Evolutionary conservation across 2,888 invertebrate genomes (phyloP), one percentile per base, ranked within the genome.

Genomic region (Agrypnus murinus): DNA sequence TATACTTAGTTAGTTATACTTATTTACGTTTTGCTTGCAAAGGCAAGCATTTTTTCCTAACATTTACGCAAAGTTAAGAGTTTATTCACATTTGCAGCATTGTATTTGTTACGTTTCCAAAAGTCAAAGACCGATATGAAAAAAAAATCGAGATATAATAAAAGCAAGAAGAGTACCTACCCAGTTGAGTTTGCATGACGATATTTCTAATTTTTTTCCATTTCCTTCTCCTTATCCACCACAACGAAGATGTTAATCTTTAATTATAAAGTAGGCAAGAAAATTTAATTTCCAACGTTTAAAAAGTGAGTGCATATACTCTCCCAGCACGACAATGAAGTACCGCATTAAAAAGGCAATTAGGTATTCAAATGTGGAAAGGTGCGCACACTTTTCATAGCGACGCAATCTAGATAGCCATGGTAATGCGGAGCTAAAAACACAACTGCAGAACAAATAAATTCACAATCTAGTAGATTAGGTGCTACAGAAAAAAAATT

Each of bases 311-410:
- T 71, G 64, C 53, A 72, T 68, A 65, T 46, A 67, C 67, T 71
- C 67, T 71, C 62, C 55, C 59, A 46, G 57, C 62, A 71, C 66
- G 70, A 71, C 70, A 71, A 71, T 71, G 70, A 71, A 71, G 66
- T 67, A 63, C 66, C 64, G 66, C 63, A 71, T 71, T 71, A 71
- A 71, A 67, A 64, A 71, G 62, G 71, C 71, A 71, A 71, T 74
- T 74, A 74, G 72, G 70, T 74, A 74, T 74, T 74, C 74, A 74
- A 74, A 74, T 73, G 73, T 70, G 73, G 64, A 65, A 72, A 71
- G 69, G 73, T 73, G 73, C 73, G 73, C 73, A 74, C 74, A 74
- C 73, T 74, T 74, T 74, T 74, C 74, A 73, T 74, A 73, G 72
- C 72, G 67, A 59, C 66, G 71, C 68, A 68, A 74, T 74, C 74